A percentile compares a stretch with the other conserved stretches of the same genome.
These are phyloP conservation scores for Pempheris klunzingeri DNA, from an alignment of 2,797 vertebrate species.

Conservation along the genomic window DNA sequence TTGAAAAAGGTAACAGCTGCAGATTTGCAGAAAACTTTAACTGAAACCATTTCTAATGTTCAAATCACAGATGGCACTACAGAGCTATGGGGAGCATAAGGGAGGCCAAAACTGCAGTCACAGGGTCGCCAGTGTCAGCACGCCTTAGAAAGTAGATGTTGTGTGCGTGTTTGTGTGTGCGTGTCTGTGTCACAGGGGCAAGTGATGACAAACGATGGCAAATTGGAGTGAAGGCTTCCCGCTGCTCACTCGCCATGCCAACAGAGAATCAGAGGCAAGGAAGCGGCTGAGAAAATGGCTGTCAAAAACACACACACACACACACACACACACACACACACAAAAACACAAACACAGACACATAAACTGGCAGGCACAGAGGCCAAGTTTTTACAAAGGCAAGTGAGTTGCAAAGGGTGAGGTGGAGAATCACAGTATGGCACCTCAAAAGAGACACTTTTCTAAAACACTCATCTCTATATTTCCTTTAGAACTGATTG, in stretches of 20 bases:
- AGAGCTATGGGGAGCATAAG: conserved; percentile 11
- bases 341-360: conserved; percentile 45
- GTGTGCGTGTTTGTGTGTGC: conserved; percentile 34
- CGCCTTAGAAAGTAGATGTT: conserved; percentile 45
- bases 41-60: conserved; percentile 2
- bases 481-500: conserved; percentile 31
- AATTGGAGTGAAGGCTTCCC: conserved; percentile 88
- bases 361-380: conserved; percentile 52
- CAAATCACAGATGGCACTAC: conserved; percentile 47
- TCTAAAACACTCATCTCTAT: conserved; percentile 15
- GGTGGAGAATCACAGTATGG: conserved; percentile 40
- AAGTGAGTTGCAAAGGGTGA: conserved; percentile 45
- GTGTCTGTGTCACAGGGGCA: conserved; percentile 82
- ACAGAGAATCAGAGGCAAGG: conserved; percentile 79
- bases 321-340: conserved; percentile 45
- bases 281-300: conserved; percentile 77
- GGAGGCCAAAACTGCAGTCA: conserved; percentile 50
- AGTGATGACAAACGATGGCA: conserved; percentile 88
- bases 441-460: conserved; percentile 34
- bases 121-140: conserved; percentile 46
- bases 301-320: conserved; percentile 65
- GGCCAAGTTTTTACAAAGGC: conserved; percentile 67
- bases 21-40: background rate
- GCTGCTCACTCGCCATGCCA: conserved; percentile 79
- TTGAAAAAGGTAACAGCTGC: background rate